phyloP scores from a whole-genome alignment of 2,113 vertebrate genomes.

The Dasyornis broadbenti region DNA sequence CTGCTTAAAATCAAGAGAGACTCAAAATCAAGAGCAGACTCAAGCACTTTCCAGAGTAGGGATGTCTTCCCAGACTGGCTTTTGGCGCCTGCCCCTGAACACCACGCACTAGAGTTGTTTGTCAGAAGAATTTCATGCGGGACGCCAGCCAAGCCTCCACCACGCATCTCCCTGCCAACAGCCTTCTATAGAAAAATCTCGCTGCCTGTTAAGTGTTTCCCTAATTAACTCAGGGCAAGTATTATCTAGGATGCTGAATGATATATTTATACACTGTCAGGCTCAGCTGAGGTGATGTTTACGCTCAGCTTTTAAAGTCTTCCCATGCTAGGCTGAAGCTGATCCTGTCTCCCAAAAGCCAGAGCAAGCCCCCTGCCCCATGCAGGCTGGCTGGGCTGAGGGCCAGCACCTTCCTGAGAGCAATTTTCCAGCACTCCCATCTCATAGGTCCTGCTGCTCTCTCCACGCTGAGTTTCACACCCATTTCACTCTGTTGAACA shows the following conservation, averaged over 20 bases:
- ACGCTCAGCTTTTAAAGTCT: neutral
- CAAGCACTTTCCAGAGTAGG: neutral
- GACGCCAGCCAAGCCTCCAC: neutral
- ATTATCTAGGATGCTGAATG: slow-evolving; percentile 12
- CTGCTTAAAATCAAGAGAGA: neutral
- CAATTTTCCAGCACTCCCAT: neutral
- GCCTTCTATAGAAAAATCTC: slow-evolving; percentile 52
- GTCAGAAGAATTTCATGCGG: neutral
- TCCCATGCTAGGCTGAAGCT: neutral
- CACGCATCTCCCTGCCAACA: slow-evolving; percentile 28
- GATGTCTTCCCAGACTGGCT: neutral
- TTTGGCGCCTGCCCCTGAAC: neutral
- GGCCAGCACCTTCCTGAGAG: neutral
- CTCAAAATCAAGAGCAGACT: neutral
- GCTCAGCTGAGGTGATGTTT: neutral
- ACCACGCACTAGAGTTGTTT: slow-evolving; percentile 14
- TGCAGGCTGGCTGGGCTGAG: accelerated
- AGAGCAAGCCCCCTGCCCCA: neutral
- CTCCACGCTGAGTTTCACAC: neutral
- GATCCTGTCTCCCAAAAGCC: neutral
- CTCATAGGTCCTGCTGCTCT: neutral
- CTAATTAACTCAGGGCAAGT: slow-evolving; percentile 38
- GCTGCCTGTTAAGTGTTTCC: slow-evolving; percentile 43
- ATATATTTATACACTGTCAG: neutral
- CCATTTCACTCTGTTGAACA: neutral